Base-by-base conservation (phyloP, 2,113 vertebrate species). In the Xiphophorus hellerii region DNA sequence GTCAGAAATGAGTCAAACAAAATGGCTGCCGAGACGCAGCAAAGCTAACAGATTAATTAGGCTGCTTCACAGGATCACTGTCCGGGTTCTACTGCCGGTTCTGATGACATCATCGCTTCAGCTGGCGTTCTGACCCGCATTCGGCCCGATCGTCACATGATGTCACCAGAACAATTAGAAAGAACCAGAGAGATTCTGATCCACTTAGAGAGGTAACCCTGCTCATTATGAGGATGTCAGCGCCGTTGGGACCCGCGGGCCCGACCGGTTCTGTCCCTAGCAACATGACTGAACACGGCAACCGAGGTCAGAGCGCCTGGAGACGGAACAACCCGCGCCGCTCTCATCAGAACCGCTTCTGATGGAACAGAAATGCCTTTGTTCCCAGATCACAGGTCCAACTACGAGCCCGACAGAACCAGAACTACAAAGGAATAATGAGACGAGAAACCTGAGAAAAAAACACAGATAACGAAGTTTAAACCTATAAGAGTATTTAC, bases 151-250 rank as follows among this genome's bases (percentile, higher is more conserved):
- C 37, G 60, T 33, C 29, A 29, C 29, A 66, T 61, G 35, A 80
- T 71, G 72, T 77, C 81, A 72, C 65, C 83, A 22, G 71, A 9
- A 62, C 76, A 73, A 69, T 82, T 70, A 83, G 22, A 27, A 25
- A 69, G 86, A 89, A 78, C 51, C 71, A 79, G 27, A 61, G 25
- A 42, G 77, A 87, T 87, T 83, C 81, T 84, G 87, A 88, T 81
- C 81, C 25, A 68, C 27, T 90, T 73, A 63, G 44, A 25, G 39
- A 63, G 51, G 63, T 79, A 85, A 90, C 84, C 84, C 86, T 81
- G 42, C 84, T 91, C 85, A 83, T 91, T 90, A 91, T n/a, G 68
- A 80, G 73, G 66, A 90, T 87, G 86, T 73, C 78, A 14, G 69
- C 0, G 74, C 71, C 84, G 87, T 84, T 83, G 71, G 8, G 39